phyloP scores from a whole-genome alignment of 2,888 invertebrate species.

The Tromatobia lineatoria region DNA sequence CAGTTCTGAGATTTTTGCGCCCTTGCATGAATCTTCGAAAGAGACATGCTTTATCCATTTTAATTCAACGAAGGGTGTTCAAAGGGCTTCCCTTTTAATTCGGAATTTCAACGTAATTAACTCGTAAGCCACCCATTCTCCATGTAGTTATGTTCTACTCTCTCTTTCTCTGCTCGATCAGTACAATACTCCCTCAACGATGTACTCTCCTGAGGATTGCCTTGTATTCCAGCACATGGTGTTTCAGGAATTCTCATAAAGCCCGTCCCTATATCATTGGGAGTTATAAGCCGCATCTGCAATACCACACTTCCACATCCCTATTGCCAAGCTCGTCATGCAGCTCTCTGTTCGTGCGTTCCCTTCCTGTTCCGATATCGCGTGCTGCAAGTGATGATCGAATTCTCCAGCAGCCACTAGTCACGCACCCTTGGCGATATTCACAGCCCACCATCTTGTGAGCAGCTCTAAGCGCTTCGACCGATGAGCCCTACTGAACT shows the following conservation, averaged over 20 bases:
- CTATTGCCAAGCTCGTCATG: conserved; percentile 19
- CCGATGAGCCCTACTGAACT: neutral
- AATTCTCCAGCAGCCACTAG: conserved; percentile 38
- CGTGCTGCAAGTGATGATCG: conserved; percentile 8
- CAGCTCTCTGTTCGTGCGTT: conserved; percentile 17
- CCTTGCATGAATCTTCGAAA: too few relatives aligned
- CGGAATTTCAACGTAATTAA: conserved; percentile 23
- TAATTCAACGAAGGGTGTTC: too few relatives aligned
- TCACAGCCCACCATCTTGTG: neutral
- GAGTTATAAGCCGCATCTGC: conserved; percentile 33
- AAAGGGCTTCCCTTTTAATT: too few relatives aligned
- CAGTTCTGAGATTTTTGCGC: too few relatives aligned
- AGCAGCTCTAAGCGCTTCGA: neutral
- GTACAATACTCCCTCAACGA: conserved; percentile 2
- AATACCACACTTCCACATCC: conserved; percentile 9
- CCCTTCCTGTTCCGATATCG: conserved; percentile 43
- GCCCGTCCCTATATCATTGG: conserved; percentile 13
- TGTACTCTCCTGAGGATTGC: conserved; percentile 7
- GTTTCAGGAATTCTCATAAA: conserved; percentile 57
- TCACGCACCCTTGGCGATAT: neutral
- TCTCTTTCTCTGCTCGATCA: neutral
- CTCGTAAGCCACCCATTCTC: neutral
- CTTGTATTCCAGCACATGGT: conserved; percentile 17
- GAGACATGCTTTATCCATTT: too few relatives aligned
- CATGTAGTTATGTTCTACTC: neutral